Evolutionary conservation across 2,888 invertebrate species (phyloP).

Genomic region (Uloborus plumipes): DNA sequence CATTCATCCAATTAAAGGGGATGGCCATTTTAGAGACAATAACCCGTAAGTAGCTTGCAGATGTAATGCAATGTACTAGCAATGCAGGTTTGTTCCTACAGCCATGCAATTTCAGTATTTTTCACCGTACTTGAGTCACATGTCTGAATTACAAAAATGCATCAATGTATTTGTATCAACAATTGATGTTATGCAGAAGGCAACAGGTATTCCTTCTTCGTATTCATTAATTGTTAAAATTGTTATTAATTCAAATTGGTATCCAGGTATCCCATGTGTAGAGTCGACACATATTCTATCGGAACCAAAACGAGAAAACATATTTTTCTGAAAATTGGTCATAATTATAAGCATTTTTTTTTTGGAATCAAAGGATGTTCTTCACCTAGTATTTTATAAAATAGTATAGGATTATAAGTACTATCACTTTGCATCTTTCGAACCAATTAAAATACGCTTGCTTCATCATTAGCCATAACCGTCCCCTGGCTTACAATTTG

Average conservation of each 20-base stretch:
- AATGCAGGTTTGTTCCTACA: too few relatives aligned
- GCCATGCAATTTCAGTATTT: too few relatives aligned
- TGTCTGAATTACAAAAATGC: constrained; percentile 1
- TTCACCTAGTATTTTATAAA: constrained; percentile 13
- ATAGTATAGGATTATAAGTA: neutral
- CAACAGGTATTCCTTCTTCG: constrained; percentile 12
- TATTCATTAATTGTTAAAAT: constrained; percentile 8
- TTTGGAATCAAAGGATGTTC: neutral
- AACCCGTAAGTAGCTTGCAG: too few relatives aligned
- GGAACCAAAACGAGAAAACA: neutral
- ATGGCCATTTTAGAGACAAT: too few relatives aligned
- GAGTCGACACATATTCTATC: constrained; percentile 2
- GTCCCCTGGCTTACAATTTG: neutral
- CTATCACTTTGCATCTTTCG: neutral
- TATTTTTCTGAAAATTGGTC: constrained; percentile 22
- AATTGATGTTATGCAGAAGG: neutral
- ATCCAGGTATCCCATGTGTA: constrained; percentile 5
- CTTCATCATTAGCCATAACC: constrained; percentile 7
- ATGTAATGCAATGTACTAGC: too few relatives aligned
- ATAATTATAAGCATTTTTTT: constrained; percentile 6
- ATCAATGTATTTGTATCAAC: neutral
- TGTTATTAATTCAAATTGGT: constrained; percentile 11
- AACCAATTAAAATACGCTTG: neutral
- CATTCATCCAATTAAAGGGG: too few relatives aligned
- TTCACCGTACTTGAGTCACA: too few relatives aligned